A percentile compares a stretch with the other conserved stretches of the same genome.
Evolutionary conservation across 2,888 invertebrate genomes (phyloP).

Genomic region (Drosophila lutescens): DNA sequence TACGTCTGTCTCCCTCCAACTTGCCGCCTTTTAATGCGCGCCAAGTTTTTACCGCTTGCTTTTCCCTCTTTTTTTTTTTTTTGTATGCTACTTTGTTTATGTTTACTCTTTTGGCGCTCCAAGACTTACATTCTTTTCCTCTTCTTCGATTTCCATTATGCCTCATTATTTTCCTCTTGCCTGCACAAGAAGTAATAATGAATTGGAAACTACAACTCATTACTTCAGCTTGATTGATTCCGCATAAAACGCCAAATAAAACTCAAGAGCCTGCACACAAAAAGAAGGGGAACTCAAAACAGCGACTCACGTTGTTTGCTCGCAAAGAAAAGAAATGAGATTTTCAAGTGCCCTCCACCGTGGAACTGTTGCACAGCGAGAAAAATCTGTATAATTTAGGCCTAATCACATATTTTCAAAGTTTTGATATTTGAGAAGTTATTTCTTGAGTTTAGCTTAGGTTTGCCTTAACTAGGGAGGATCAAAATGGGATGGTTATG

Average conservation of each 20-base stretch:
- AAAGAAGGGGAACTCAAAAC: constrained; percentile 28
- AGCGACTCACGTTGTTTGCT: constrained; percentile 28
- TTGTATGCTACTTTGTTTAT: constrained; percentile 29
- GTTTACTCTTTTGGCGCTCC: constrained; percentile 36
- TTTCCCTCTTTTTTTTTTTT: neutral
- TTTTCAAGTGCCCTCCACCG: constrained; percentile 27
- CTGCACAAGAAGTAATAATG: constrained; percentile 12
- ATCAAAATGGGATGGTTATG: too few species aligned
- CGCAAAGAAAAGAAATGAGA: constrained; percentile 18
- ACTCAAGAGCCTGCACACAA: constrained; percentile 11
- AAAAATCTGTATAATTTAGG: neutral
- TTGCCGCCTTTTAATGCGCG: constrained; percentile 44
- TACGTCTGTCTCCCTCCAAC: constrained; percentile 51
- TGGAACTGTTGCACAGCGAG: constrained; percentile 13
- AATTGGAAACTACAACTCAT: constrained; percentile 62
- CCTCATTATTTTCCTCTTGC: constrained; percentile 6
- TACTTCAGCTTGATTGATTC: constrained; percentile 70
- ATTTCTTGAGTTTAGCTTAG: too few species aligned
- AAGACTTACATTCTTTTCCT: neutral
- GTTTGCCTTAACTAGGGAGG: too few species aligned
- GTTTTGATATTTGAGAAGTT: too few species aligned
- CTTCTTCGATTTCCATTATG: constrained; percentile 13
- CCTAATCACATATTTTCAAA: too few species aligned
- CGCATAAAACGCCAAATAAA: constrained; percentile 41
- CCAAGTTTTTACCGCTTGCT: constrained; percentile 36